Evolutionary conservation across 2,113 vertebrate genomes (phyloP).

Genomic region (Elachura formosa): DNA sequence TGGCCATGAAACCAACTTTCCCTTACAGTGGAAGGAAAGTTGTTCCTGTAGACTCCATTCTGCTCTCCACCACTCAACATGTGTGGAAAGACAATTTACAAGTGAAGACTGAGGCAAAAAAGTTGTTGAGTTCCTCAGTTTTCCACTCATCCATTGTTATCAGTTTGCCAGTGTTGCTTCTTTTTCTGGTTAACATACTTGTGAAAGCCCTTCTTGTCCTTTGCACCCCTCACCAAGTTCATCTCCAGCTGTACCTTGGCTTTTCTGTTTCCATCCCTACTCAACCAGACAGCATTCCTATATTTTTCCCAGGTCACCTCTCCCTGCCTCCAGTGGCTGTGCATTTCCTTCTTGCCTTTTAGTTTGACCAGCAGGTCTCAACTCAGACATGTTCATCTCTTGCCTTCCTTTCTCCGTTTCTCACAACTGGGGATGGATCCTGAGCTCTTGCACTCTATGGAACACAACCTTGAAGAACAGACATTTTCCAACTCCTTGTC

Average conservation of each 20-base stretch:
- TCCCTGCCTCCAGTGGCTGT: background rate
- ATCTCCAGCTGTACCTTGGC: background rate
- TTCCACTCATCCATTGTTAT: background rate
- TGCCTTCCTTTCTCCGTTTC: background rate
- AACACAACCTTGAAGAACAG: background rate
- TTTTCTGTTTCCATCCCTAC: background rate
- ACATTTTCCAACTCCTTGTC: background rate
- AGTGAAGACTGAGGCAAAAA: background rate
- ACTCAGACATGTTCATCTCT: background rate
- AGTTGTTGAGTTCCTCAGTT: background rate
- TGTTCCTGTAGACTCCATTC: background rate
- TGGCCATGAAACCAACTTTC: background rate
- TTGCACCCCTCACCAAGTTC: background rate
- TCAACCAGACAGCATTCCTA: background rate
- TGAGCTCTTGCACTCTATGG: background rate
- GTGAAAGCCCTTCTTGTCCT: background rate
- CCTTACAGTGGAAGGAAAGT: background rate
- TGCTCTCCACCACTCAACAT: background rate
- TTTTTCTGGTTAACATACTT: background rate
- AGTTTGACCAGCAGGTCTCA: background rate
- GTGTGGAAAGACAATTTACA: background rate
- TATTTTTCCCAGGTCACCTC: background rate
- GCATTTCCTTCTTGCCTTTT: background rate
- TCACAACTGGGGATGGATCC: background rate
- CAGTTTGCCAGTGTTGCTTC: background rate